Percentiles rank a stretch among this genome's conserved stretches.
phyloP scores from a whole-genome alignment of 2,113 vertebrate genomes.

The Sula dactylatra region DNA sequence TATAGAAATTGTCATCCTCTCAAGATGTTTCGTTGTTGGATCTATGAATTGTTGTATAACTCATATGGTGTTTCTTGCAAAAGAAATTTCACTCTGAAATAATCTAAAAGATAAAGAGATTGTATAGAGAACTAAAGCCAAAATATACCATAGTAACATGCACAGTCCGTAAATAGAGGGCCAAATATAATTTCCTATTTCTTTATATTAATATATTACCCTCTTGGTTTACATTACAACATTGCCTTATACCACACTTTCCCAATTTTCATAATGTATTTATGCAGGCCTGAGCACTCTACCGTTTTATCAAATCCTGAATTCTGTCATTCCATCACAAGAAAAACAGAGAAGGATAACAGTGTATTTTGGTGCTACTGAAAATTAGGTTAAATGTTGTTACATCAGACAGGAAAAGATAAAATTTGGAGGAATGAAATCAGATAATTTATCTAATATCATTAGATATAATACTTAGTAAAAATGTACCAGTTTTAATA shows the following conservation, averaged over 20 bases:
- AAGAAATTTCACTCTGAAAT: neutral
- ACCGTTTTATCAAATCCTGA: neutral
- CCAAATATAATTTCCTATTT: neutral
- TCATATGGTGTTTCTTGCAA: neutral
- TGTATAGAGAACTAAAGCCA: neutral
- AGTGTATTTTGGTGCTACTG: neutral
- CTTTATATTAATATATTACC: neutral
- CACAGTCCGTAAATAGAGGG: neutral
- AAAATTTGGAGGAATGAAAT: neutral
- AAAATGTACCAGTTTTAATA: neutral
- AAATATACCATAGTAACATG: neutral
- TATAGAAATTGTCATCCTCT: neutral
- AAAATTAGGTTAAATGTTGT: neutral
- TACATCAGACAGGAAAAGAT: neutral
- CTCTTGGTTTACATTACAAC: neutral
- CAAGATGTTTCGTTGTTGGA: neutral
- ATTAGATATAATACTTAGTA: neutral
- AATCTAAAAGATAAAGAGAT: neutral
- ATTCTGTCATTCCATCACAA: neutral
- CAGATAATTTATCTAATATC: neutral
- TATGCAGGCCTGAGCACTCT: neutral
- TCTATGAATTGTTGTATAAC: neutral
- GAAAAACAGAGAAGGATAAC: neutral
- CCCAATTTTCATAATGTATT: neutral
- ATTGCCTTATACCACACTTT: neutral